A percentile compares a stretch with the other conserved stretches of the same genome.
Conservation (phyloP, 2,888 invertebrate genomes). For the Platycnemis pennipes region DNA sequence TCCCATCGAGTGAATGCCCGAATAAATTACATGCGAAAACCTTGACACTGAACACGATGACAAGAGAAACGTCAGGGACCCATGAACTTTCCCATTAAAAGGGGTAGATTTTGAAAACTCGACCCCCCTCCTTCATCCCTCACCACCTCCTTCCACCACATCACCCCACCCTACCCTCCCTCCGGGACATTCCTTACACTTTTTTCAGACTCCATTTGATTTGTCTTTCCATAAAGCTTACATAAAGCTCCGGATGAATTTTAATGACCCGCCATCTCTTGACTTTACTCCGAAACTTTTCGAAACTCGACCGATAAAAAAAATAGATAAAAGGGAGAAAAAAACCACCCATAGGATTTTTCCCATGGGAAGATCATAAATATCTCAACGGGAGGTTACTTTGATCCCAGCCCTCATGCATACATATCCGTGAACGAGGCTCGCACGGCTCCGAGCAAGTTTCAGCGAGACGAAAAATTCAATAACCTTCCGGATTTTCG, state of each 20-base stretch:
- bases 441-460: neutral
- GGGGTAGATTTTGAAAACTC: neutral
- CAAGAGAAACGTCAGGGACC: neutral
- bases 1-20: slow-evolving; percentile 16
- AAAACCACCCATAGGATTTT: neutral
- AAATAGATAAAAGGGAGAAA: neutral
- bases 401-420: slow-evolving; percentile 4
- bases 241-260: slow-evolving; percentile 12
- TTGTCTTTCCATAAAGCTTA: slow-evolving; percentile 27
- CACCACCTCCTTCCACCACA: neutral
- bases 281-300: neutral
- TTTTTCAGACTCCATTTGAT: neutral
- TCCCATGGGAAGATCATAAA: slow-evolving; percentile 19
- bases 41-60: slow-evolving; percentile 12
- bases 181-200: neutral
- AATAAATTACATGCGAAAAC: slow-evolving; percentile 28
- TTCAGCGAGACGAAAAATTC: slow-evolving; percentile 10
- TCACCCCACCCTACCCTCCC: neutral
- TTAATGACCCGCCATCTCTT: neutral
- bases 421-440: neutral
- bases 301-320: neutral
- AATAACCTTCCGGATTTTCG: slow-evolving; percentile 22
- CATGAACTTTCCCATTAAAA: slow-evolving; percentile 12
- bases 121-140: neutral
- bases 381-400: slow-evolving; percentile 36